Evolutionary conservation across 2,113 vertebrate genomes (phyloP).

Genomic region (Colinus virginianus): DNA sequence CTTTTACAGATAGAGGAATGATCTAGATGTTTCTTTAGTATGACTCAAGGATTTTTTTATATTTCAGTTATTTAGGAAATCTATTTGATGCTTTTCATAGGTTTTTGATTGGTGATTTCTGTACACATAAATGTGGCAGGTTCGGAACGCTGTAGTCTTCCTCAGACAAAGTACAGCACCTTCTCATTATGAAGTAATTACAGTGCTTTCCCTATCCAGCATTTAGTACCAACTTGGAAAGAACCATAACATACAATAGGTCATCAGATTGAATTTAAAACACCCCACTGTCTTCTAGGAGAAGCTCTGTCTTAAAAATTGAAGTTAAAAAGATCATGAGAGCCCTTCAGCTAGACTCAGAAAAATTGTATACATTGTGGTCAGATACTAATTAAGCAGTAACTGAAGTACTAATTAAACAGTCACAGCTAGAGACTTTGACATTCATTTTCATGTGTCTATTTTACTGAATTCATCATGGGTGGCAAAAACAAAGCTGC

Average conservation of each 20-base stretch:
- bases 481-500: conserved; percentile 13
- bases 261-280: background rate
- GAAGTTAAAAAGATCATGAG: conserved; percentile 5
- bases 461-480: conserved; percentile 9
- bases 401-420: conserved; percentile 47
- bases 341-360: background rate
- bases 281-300: background rate
- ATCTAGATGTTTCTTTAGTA: background rate
- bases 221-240: background rate
- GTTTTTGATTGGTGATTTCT: background rate
- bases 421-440: background rate
- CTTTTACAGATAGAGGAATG: background rate
- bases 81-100: background rate
- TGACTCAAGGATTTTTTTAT: background rate
- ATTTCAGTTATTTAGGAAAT: background rate
- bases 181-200: background rate
- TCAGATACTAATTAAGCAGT: conserved; percentile 44
- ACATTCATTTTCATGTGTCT: background rate
- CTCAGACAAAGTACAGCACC: background rate
- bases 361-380: conserved; percentile 8
- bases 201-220: background rate
- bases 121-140: background rate
- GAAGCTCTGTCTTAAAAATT: background rate
- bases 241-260: background rate
- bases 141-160: conserved; percentile 9